Conservation (phyloP, 2,113 vertebrate species). For the Chionodraco myersi region DNA sequence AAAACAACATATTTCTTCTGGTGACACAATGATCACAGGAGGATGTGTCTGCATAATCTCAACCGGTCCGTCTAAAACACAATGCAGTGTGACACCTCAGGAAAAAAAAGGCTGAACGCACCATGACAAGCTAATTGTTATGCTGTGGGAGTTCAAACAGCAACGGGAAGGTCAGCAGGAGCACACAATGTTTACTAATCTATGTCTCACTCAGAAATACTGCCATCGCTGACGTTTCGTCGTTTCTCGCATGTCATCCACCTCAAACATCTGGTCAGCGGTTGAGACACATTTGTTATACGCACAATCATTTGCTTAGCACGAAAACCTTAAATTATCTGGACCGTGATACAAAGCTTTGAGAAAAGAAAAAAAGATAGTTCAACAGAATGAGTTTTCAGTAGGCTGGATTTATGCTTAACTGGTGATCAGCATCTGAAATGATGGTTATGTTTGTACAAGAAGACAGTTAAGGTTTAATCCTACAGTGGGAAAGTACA, state of each 20-base stretch:
- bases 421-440: not conserved
- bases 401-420: not conserved
- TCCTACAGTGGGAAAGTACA: not conserved
- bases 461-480: slow-evolving; percentile 12
- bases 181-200: slow-evolving; percentile 43
- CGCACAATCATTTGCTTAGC: not conserved
- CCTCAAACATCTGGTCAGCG: not conserved
- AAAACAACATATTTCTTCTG: slow-evolving; percentile 41
- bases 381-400: not conserved
- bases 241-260: not conserved
- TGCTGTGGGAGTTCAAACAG: slow-evolving; percentile 33
- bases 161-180: slow-evolving; percentile 43
- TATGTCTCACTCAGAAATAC: slow-evolving; percentile 31
- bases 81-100: slow-evolving; percentile 15
- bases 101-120: slow-evolving; percentile 17
- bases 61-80: slow-evolving; percentile 13
- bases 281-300: not conserved
- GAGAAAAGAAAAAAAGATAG: slow-evolving; percentile 27
- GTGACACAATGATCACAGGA: slow-evolving; percentile 34
- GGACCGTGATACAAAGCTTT: no score
- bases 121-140: slow-evolving; percentile 48
- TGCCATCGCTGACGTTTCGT: slow-evolving; percentile 5
- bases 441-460: not conserved
- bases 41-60: slow-evolving; percentile 11
- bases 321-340: not conserved